A percentile compares a stretch with the other conserved stretches of the same genome.
These are phyloP conservation scores for Prinia subflava DNA, from an alignment of 2,113 vertebrate genomes.

Conservation along the genomic window DNA sequence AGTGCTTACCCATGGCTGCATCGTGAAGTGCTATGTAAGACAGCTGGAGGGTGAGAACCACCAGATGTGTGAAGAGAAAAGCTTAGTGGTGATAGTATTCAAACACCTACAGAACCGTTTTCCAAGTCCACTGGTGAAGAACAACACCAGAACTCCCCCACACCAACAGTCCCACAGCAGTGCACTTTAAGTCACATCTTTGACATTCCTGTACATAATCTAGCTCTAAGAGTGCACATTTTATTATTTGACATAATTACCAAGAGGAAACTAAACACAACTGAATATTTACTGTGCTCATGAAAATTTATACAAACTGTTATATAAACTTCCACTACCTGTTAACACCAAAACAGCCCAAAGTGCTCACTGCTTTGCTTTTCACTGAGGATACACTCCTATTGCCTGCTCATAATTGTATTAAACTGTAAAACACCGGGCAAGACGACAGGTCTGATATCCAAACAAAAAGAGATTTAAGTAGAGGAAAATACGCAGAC, in stretches of 20 bases:
- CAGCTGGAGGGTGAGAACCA: background rate
- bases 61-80: background rate
- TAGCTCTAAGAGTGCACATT: background rate
- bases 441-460: background rate
- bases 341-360: background rate
- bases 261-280: background rate
- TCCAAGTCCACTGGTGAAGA: background rate
- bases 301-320: background rate
- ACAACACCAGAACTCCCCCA: background rate
- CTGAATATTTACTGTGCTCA: background rate
- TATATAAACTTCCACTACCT: background rate
- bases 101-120: background rate
- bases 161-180: accelerated
- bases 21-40: background rate
- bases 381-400: background rate
- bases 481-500: background rate
- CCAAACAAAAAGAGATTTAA: background rate
- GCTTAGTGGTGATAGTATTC: background rate
- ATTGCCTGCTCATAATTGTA: background rate
- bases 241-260: background rate
- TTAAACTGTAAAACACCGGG: background rate
- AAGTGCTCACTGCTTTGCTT: background rate
- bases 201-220: background rate
- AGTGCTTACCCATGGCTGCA: background rate
- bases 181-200: background rate